Evolutionary conservation across 2,888 invertebrate genomes (phyloP).

Genomic region (Cancer borealis): DNA sequence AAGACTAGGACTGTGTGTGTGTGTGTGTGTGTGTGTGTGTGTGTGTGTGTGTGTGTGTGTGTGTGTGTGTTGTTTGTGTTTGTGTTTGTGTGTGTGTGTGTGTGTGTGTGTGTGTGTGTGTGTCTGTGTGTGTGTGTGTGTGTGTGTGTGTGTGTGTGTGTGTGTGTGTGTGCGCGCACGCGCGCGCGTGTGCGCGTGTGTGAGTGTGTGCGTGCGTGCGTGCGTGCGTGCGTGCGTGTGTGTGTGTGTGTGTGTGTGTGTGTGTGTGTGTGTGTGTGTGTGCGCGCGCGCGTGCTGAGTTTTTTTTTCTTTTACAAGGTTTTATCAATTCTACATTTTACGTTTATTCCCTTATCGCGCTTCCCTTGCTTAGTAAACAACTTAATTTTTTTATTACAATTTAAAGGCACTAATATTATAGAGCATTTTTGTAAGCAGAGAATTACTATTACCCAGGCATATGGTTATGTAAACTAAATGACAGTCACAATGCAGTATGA

Average conservation of each 20-base stretch:
- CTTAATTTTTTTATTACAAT: neutral
- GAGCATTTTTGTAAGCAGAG: conserved; percentile 16
- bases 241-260: neutral
- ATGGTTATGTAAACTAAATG: conserved; percentile 1
- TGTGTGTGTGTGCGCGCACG: neutral
- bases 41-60: too few relatives aligned
- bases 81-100: neutral
- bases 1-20: neutral
- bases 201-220: neutral
- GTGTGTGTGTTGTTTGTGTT: too few relatives aligned
- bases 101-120: too few relatives aligned
- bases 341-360: neutral
- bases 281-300: too few relatives aligned
- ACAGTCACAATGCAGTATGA: neutral
- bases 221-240: neutral
- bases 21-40: too few relatives aligned
- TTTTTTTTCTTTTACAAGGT: too few relatives aligned
- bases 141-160: neutral
- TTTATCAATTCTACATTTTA: too few relatives aligned
- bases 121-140: neutral
- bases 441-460: neutral
- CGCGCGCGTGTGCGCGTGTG: too few relatives aligned
- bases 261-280: neutral
- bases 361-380: neutral
- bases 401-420: neutral